Evolutionary conservation across 2,888 invertebrate genomes (phyloP).

Genomic region (Patella pellucida): DNA sequence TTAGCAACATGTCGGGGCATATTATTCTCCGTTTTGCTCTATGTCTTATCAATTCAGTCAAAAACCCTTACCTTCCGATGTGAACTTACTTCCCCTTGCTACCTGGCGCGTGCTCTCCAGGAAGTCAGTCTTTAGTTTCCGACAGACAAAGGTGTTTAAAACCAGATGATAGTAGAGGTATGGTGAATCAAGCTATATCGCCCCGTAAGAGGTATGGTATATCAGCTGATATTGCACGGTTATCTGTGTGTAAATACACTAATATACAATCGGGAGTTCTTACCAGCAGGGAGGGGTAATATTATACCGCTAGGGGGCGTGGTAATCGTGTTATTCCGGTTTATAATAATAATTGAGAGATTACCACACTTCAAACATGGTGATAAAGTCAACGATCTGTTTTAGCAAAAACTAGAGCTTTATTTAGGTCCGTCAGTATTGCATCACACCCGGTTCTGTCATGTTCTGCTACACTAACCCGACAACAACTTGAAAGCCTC

Average conservation of each 20-base stretch:
- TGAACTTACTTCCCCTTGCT: background rate
- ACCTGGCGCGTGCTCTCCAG: conserved; percentile 5
- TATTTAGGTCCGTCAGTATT: background rate
- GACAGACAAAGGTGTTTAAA: conserved; percentile 2
- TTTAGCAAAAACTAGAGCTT: background rate
- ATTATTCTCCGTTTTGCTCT: no score
- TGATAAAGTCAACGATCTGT: conserved; percentile 9
- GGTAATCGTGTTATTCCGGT: conserved; percentile 3
- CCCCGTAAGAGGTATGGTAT: conserved; percentile 9
- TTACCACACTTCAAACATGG: conserved; percentile 7
- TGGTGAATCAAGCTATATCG: conserved; percentile 6
- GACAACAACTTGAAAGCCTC: background rate
- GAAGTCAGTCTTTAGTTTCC: conserved; percentile 9
- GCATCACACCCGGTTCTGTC: conserved; percentile 1
- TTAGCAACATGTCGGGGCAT: no score
- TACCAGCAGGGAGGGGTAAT: conserved; percentile 1
- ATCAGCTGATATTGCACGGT: conserved; percentile 9
- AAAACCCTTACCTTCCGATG: no score
- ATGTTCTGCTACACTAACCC: conserved; percentile 5
- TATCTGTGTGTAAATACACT: conserved; percentile 7
- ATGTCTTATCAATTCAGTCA: no score
- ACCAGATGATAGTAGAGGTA: background rate
- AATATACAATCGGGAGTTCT: conserved; percentile 6
- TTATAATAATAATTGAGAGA: conserved; percentile 8
- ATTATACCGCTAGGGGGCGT: background rate